Conservation (phyloP, 2,888 invertebrate genomes). For the Meteorus cinctellus region DNA sequence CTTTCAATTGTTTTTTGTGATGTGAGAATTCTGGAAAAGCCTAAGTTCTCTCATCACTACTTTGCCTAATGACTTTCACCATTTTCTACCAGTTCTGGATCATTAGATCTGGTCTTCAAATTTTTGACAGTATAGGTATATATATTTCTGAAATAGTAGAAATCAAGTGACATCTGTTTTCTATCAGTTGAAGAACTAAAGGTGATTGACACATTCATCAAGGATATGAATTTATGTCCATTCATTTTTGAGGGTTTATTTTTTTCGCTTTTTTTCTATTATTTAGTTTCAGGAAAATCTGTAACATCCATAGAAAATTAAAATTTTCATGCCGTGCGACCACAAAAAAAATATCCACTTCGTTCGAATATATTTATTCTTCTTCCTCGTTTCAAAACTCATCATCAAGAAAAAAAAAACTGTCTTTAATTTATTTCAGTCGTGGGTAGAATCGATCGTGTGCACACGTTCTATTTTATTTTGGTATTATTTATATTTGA, state of each 20-base stretch:
- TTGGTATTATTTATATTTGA: not conserved
- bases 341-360: not conserved
- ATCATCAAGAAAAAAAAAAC: not conserved
- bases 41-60: conserved; percentile 7
- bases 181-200: not conserved
- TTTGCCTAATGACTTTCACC: conserved; percentile 30
- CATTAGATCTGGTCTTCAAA: conserved; percentile 38
- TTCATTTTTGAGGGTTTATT: not conserved
- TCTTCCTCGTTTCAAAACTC: not conserved
- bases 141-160: not conserved
- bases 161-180: conserved; percentile 13
- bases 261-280: not conserved
- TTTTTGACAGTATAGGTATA: conserved; percentile 17
- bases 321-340: no score
- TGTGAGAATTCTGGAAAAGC: conserved; percentile 10
- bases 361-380: not conserved
- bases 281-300: not conserved
- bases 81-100: conserved; percentile 21
- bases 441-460: not conserved
- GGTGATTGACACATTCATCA: conserved; percentile 34
- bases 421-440: not conserved
- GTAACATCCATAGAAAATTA: no score
- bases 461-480: not conserved
- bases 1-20: not conserved
- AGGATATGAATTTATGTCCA: not conserved